Conservation (phyloP, 2,797 vertebrate genomes). For the Rhincodon typus region DNA sequence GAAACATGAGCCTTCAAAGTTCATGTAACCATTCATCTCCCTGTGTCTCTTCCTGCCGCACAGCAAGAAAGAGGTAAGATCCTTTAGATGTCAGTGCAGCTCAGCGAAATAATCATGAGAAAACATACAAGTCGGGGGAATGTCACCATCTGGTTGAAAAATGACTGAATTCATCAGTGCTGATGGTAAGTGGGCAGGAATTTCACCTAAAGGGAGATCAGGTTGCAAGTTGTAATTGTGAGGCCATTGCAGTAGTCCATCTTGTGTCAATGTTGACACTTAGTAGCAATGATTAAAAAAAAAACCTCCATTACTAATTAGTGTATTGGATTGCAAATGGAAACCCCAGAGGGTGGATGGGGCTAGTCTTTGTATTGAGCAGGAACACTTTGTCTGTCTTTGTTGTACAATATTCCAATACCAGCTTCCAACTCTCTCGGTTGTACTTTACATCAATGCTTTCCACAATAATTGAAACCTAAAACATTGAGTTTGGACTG, state of each 20-base stretch:
- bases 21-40: background rate
- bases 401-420: background rate
- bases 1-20: background rate
- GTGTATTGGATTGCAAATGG: constrained; percentile 3
- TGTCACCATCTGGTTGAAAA: background rate
- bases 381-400: background rate
- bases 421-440: background rate
- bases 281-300: background rate
- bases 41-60: background rate
- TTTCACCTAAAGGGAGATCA: background rate
- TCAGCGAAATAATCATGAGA: background rate
- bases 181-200: constrained; percentile 6
- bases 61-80: background rate
- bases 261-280: background rate
- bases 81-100: background rate
- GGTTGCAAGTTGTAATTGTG: background rate
- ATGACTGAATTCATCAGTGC: background rate
- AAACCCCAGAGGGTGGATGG: background rate
- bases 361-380: background rate
- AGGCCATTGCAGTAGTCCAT: background rate
- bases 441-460: background rate
- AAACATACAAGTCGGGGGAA: background rate
- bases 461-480: background rate
- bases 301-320: background rate
- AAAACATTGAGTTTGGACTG: background rate